Evolutionary conservation across 2,797 vertebrate genomes (phyloP).

Genomic region (Columba guinea): DNA sequence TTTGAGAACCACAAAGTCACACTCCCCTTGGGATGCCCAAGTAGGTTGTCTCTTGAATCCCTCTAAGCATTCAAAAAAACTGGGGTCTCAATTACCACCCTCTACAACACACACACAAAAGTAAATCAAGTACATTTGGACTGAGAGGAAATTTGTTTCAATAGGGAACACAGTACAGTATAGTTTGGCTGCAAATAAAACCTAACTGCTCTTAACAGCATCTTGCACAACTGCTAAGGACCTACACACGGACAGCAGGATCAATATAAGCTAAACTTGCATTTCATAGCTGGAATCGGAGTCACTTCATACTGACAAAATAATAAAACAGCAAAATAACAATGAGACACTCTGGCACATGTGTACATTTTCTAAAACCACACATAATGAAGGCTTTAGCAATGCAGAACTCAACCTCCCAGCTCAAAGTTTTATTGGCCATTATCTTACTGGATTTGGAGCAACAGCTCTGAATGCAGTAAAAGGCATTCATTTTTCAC

Average conservation of each 20-base stretch:
- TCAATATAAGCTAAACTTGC: slow-evolving; percentile 38
- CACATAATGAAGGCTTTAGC: not conserved
- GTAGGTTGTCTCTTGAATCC: not conserved
- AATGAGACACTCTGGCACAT: not conserved
- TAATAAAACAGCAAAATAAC: not conserved
- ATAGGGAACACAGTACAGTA: not conserved
- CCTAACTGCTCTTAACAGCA: slow-evolving; percentile 9
- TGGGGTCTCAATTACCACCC: not conserved
- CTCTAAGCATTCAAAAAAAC: not conserved
- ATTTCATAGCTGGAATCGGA: slow-evolving; percentile 21
- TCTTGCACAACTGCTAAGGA: slow-evolving; percentile 3
- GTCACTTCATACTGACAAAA: not conserved
- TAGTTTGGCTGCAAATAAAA: slow-evolving; percentile 1
- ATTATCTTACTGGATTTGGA: slow-evolving; percentile 60
- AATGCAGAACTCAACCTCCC: slow-evolving; percentile 22
- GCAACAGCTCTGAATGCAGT: slow-evolving; percentile 36
- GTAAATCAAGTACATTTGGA: not conserved
- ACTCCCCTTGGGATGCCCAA: not conserved
- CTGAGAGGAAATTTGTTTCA: not conserved
- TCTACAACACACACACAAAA: not conserved
- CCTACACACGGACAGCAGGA: not conserved
- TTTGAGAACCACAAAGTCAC: not conserved
- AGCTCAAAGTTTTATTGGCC: slow-evolving; percentile 61
- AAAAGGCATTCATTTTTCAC: slow-evolving; percentile 66
- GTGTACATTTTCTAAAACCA: not conserved